Evolutionary conservation across 2,888 invertebrate species (phyloP).

Genomic region (Baronia brevicornis): DNA sequence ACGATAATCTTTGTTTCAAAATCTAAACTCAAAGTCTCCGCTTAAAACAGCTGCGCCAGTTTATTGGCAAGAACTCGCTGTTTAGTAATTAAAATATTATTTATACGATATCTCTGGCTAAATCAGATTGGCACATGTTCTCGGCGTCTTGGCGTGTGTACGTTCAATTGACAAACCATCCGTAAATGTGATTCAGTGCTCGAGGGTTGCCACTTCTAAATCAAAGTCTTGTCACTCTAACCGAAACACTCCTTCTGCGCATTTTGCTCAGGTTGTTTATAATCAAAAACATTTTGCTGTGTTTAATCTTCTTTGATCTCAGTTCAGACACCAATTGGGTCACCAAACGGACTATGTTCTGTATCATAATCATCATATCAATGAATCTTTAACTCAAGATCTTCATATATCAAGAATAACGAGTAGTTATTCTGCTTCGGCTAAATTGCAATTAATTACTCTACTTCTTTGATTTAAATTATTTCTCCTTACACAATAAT

Average conservation of each 20-base stretch:
- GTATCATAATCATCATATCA: constrained; percentile 1
- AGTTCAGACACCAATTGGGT: constrained; percentile 8
- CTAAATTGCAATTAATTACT: no score
- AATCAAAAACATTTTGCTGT: constrained; percentile 6
- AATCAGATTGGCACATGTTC: constrained; percentile 4
- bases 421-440: no score
- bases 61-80: neutral
- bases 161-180: constrained; percentile 2
- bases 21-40: no score
- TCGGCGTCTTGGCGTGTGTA: constrained; percentile 3
- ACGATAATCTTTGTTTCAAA: no score
- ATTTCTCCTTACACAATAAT: no score
- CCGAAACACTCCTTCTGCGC: constrained; percentile 1
- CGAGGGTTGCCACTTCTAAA: constrained; percentile 6
- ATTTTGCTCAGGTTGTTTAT: constrained; percentile 3
- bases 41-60: no score
- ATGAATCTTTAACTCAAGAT: constrained; percentile 3
- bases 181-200: constrained; percentile 2
- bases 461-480: no score
- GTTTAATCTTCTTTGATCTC: constrained; percentile 10
- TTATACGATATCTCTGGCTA: constrained; percentile 1
- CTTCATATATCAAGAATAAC: neutral
- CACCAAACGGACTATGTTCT: constrained; percentile 11
- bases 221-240: constrained; percentile 9
- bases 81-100: neutral